phyloP scores from a whole-genome alignment of 2,797 vertebrate genomes.

The Xiphorhynchus erythropygius region DNA sequence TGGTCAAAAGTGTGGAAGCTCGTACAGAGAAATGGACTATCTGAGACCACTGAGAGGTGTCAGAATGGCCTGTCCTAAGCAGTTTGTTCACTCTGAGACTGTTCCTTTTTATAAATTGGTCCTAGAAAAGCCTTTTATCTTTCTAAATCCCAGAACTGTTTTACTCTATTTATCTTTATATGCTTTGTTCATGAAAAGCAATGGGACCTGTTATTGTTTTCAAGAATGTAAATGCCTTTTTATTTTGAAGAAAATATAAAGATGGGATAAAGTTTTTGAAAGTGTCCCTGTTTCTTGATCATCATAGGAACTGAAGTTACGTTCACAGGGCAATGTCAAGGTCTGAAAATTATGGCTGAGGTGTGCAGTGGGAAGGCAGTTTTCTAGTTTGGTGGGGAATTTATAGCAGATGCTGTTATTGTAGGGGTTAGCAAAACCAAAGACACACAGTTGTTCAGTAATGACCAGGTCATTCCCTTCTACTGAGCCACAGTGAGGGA shows the following conservation, averaged over 20 bases:
- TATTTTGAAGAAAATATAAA: conserved; percentile 19
- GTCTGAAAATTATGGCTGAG: background rate
- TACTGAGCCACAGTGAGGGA: background rate
- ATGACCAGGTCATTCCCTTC: background rate
- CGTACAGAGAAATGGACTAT: conserved; percentile 90
- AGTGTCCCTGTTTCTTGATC: background rate
- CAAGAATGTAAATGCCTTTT: background rate
- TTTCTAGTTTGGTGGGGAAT: background rate
- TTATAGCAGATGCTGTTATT: background rate
- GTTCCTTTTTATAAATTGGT: background rate
- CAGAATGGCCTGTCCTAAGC: background rate
- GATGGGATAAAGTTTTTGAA: background rate
- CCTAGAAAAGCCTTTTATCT: background rate
- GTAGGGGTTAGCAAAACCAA: background rate
- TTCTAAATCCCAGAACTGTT: background rate
- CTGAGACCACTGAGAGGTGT: conserved; percentile 60
- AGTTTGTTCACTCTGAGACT: background rate
- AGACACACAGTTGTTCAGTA: background rate
- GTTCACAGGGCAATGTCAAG: background rate
- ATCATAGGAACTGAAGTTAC: background rate
- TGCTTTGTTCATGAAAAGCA: background rate
- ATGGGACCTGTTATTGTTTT: background rate
- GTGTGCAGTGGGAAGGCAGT: background rate
- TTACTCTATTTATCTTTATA: conserved; percentile 29
- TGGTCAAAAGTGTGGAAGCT: conserved; percentile 86